phyloP scores from a whole-genome alignment of 2,888 invertebrate species.

The Antheraea assamensis region DNA sequence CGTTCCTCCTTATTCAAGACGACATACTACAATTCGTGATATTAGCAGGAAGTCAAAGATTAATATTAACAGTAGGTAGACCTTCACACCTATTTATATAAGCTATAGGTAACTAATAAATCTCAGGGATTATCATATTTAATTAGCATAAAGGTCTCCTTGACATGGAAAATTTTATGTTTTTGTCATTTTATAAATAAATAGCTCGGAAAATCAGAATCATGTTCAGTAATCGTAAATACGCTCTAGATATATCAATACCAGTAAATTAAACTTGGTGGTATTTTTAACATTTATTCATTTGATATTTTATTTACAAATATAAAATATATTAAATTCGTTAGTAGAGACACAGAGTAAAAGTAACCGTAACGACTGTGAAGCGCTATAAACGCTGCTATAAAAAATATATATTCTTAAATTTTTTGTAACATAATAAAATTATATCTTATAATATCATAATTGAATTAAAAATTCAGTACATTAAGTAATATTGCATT shows the following conservation, averaged over 20 bases:
- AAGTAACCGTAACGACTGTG: background rate
- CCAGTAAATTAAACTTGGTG: background rate
- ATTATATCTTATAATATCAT: background rate
- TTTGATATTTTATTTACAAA: background rate
- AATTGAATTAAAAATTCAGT: background rate
- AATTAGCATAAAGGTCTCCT: slow-evolving; percentile 21
- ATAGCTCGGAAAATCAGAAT: slow-evolving; percentile 10
- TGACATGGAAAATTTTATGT: slow-evolving; percentile 22
- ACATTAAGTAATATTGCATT: background rate
- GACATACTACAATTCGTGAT: slow-evolving; percentile 21
- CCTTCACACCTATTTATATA: slow-evolving; percentile 1
- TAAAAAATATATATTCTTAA: too few species aligned
- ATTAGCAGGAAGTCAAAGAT: slow-evolving; percentile 3
- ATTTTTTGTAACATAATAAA: background rate
- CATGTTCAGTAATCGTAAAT: slow-evolving; percentile 12
- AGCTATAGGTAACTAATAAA: slow-evolving; percentile 11
- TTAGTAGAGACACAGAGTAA: background rate
- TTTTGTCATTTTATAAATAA: slow-evolving; percentile 14
- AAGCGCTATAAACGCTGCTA: background rate
- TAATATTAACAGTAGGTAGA: background rate
- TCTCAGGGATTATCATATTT: slow-evolving; percentile 21
- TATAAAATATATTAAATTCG: background rate
- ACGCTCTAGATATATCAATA: slow-evolving; percentile 1
- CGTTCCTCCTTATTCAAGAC: slow-evolving; percentile 47
- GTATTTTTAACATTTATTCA: background rate